A percentile compares a stretch with the other conserved stretches of the same genome.
Evolutionary conservation across 1,140 invertebrate species (phyloP).

Genomic region (Caerostris darwini): DNA sequence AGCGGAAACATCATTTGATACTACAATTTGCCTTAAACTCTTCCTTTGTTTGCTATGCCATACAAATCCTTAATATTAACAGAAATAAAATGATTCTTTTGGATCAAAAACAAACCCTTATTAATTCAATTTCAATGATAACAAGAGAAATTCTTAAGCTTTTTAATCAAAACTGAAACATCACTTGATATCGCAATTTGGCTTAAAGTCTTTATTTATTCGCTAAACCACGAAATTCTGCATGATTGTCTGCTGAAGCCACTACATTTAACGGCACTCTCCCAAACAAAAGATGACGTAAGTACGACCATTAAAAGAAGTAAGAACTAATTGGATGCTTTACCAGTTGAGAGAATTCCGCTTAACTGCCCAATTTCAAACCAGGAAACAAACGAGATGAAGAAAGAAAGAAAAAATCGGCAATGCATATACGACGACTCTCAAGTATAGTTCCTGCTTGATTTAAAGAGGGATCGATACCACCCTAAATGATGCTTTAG

Average conservation of each 20-base stretch:
- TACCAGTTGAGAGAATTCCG: neutral
- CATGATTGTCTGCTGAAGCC: neutral
- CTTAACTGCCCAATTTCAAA: slow-evolving; percentile 43
- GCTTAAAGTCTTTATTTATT: neutral
- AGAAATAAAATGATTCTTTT: no score
- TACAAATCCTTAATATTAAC: no score
- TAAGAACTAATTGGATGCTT: slow-evolving; percentile 45
- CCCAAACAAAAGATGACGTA: slow-evolving; percentile 6
- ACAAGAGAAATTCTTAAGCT: no score
- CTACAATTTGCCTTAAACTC: no score
- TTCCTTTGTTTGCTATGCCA: no score
- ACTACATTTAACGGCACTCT: neutral
- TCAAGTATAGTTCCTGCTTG: neutral
- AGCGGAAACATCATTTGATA: no score
- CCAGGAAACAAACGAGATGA: neutral
- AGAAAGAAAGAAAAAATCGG: neutral
- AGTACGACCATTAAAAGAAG: slow-evolving; percentile 17
- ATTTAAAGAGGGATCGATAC: slow-evolving; percentile 52
- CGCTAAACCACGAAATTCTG: neutral
- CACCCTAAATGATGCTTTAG: slow-evolving; percentile 33
- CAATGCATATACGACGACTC: neutral
- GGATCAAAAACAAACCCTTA: no score
- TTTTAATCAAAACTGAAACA: neutral
- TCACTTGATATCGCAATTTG: neutral
- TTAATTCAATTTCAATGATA: no score